Evolutionary conservation across 2,797 vertebrate species (phyloP), one percentile per base, ranked within the genome.

Genomic region (Pampus argenteus): DNA sequence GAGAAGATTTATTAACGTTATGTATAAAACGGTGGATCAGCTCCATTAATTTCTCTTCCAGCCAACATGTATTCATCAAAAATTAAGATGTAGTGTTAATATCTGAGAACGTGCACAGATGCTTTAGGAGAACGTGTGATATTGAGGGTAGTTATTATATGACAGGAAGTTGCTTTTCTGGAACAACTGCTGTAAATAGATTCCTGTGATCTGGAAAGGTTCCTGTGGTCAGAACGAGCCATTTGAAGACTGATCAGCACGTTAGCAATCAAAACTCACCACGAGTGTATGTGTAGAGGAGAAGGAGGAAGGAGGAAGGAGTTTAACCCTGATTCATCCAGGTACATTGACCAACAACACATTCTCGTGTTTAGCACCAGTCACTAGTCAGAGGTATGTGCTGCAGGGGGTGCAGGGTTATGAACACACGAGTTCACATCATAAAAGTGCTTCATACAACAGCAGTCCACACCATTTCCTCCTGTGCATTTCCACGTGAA

Each of bases 301-400:
- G 51, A 55, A 6, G 1, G 55, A 51, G 68, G 40, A 17, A 7
- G 17, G 40, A 18, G 40, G 17, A 68, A 40, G 1, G 18, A 36
- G 66, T 79, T 88, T 80, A 72, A 78, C 66, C 50, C 68, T 36
- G 57, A 72, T 84, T 81, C 61, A 63, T 47, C 56, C 1, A 13
- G 42, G 5, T 70, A 79, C 82, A 74, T 47, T 67, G 66, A 82
- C 65, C 67, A 74, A 63, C 55, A 42, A 23, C 59, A 71, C 76
- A 59, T 66, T 71, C 22, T 49, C 54, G 28, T 71, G 69, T 69
- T 66, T 8, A 11, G 67, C 20, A 14, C 0, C 51, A 75, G 67
- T 54, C 20, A 14, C 0, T 48, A 75, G 67, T 54, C 54, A 18
- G 65, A 47, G 61, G 74, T 57, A 45, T 58, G 60, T 51, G 44